These are phyloP conservation scores for Phenganax subtilis DNA, from an alignment of 92 coral and sea anemone genomes.

Conservation along the genomic window DNA sequence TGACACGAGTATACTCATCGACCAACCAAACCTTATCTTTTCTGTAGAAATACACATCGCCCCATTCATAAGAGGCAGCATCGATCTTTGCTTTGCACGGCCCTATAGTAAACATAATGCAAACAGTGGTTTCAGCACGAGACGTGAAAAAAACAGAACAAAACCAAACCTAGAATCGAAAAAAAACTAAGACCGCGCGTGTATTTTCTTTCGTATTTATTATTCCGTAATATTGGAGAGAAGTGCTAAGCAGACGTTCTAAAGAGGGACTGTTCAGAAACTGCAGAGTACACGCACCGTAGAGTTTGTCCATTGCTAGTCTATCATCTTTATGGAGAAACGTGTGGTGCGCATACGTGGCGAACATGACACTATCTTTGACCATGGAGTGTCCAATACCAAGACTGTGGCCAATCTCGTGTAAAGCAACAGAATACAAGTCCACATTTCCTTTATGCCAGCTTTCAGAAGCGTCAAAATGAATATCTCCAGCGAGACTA, in stretches of 20 bases:
- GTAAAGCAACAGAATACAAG: conserved; percentile 60
- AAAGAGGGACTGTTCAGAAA: too few relatives aligned
- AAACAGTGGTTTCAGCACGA: not conserved
- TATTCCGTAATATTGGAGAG: too few relatives aligned
- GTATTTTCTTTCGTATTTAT: too few relatives aligned
- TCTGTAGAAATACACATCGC: conserved; percentile 17
- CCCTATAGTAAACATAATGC: not conserved
- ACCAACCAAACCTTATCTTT: conserved; percentile 29
- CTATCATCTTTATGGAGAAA: conserved; percentile 61
- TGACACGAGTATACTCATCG: not conserved
- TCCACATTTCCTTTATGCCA: conserved; percentile 50
- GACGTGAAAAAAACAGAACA: too few relatives aligned
- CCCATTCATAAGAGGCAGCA: not conserved
- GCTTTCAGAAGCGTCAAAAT: conserved; percentile 72
- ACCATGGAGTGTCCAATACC: conserved; percentile 60
- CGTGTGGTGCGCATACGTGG: conserved; percentile 6
- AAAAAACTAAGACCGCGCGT: too few relatives aligned
- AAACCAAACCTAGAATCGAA: too few relatives aligned
- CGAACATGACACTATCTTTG: conserved; percentile 54
- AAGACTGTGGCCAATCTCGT: conserved; percentile 79
- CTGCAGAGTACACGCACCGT: conserved; percentile 48
- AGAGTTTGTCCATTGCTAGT: conserved; percentile 40
- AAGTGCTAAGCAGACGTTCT: too few relatives aligned
- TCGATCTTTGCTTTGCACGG: conserved; percentile 26
- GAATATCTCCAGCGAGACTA: conserved; percentile 62